A percentile compares a stretch with the other conserved stretches of the same genome.
These are phyloP conservation scores for Axis porcinus DNA, from an alignment of 2,113 vertebrate genomes.

Conservation along the genomic window DNA sequence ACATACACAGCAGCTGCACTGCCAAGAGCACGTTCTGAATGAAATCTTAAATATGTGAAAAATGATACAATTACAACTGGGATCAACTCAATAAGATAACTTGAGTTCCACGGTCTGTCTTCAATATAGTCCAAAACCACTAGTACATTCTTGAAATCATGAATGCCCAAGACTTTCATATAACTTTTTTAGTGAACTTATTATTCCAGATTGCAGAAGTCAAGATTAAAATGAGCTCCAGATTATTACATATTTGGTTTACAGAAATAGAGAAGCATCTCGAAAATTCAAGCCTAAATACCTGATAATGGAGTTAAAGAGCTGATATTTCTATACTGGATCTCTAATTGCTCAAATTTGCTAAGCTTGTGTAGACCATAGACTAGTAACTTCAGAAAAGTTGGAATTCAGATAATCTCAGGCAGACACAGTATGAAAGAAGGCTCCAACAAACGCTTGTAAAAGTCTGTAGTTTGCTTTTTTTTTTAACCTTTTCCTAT, in stretches of 20 bases:
- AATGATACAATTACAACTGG: neutral
- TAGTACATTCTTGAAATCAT: neutral
- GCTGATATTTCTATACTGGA: neutral
- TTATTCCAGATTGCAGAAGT: neutral
- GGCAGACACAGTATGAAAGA: neutral
- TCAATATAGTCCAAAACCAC: neutral
- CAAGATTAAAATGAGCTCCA: neutral
- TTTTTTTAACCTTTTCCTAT: neutral
- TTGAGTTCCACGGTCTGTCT: neutral
- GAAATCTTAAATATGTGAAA: neutral
- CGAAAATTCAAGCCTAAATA: neutral
- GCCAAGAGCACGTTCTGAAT: neutral
- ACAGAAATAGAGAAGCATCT: neutral
- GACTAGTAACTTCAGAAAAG: neutral
- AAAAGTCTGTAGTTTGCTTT: neutral
- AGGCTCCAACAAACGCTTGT: neutral
- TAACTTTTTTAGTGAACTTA: neutral
- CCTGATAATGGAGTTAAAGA: neutral
- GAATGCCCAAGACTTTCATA: neutral
- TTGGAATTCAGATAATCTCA: neutral
- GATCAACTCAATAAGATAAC: neutral
- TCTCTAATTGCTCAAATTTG: slow-evolving; percentile 9
- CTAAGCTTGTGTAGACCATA: neutral
- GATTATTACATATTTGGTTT: neutral
- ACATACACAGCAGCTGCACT: neutral